phyloP scores from a whole-genome alignment of 2,113 vertebrate species.

The Rutilus rutilus region DNA sequence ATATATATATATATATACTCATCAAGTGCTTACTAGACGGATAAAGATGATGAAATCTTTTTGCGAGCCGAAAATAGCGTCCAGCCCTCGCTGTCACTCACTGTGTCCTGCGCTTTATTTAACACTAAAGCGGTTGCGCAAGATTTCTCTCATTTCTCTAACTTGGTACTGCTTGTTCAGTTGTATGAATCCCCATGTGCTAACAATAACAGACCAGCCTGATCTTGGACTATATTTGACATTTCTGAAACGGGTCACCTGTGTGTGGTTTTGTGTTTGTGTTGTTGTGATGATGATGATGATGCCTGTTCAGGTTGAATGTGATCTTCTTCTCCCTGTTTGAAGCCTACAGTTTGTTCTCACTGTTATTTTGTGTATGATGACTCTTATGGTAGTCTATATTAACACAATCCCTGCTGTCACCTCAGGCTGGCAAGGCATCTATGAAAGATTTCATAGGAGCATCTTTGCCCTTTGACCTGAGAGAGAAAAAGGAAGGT shows the following conservation, averaged over 20 bases:
- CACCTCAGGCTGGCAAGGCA: conserved; percentile 74
- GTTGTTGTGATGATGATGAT: not conserved
- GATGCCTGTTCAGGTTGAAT: conserved; percentile 8
- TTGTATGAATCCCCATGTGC: not conserved
- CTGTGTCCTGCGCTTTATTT: not conserved
- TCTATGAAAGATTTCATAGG: conserved; percentile 81
- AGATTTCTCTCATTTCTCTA: not conserved
- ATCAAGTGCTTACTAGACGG: not conserved
- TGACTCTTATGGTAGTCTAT: not conserved
- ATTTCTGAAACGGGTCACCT: not conserved
- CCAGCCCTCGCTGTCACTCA: conserved; percentile 85
- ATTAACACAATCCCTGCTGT: conserved; percentile 66
- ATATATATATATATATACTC: no score
- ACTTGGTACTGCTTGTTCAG: not conserved
- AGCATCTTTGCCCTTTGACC: conserved; percentile 81
- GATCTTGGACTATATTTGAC: not conserved
- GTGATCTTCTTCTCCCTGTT: not conserved
- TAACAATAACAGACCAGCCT: not conserved
- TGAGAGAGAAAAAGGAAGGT: conserved; percentile 80
- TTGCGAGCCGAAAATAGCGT: conserved; percentile 84
- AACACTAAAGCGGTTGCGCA: conserved; percentile 8
- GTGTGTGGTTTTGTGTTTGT: conserved; percentile 33
- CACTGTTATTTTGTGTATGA: conserved; percentile 44
- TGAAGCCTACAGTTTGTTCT: conserved; percentile 36
- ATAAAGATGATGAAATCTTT: conserved; percentile 55